Conservation (phyloP, 2,797 vertebrate species). For the Phrynocephalus forsythii region DNA sequence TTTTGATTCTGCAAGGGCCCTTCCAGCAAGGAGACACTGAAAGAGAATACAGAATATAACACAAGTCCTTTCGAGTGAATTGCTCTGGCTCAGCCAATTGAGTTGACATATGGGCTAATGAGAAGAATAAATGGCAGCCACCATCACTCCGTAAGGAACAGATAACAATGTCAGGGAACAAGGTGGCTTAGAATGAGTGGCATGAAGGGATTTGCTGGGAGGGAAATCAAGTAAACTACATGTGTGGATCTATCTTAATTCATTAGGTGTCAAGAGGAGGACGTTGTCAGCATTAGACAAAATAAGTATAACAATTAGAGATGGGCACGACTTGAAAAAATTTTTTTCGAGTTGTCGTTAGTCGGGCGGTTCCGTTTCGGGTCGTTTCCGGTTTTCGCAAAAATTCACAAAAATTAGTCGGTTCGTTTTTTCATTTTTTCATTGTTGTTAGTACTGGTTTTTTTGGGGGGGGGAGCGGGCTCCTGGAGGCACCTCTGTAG, state of each 20-base stretch:
- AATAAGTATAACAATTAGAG: not conserved
- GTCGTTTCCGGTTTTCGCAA: too few relatives aligned
- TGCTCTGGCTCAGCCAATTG: not conserved
- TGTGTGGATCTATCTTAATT: not conserved
- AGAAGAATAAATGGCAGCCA: slow-evolving; percentile 17
- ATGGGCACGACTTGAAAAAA: too few relatives aligned
- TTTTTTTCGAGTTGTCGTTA: too few relatives aligned
- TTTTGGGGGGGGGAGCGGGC: too few relatives aligned
- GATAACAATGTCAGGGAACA: slow-evolving; percentile 2
- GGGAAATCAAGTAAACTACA: not conserved
- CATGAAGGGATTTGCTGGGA: not conserved
- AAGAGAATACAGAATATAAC: slow-evolving; percentile 5
- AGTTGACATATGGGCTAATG: not conserved
- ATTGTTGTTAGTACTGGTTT: too few relatives aligned
- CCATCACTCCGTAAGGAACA: not conserved
- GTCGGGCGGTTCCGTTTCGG: too few relatives aligned
- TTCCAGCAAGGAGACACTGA: slow-evolving; percentile 14
- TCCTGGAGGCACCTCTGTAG: too few relatives aligned
- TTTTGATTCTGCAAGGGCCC: slow-evolving; percentile 1
- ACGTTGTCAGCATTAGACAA: not conserved
- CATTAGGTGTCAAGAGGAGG: not conserved
- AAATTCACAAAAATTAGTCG: too few relatives aligned
- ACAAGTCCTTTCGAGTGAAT: not conserved
- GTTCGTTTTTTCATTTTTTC: too few relatives aligned
- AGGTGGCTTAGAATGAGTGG: not conserved